phyloP scores from a whole-genome alignment of 1,140 invertebrate species.

The Orussus abietinus region DNA sequence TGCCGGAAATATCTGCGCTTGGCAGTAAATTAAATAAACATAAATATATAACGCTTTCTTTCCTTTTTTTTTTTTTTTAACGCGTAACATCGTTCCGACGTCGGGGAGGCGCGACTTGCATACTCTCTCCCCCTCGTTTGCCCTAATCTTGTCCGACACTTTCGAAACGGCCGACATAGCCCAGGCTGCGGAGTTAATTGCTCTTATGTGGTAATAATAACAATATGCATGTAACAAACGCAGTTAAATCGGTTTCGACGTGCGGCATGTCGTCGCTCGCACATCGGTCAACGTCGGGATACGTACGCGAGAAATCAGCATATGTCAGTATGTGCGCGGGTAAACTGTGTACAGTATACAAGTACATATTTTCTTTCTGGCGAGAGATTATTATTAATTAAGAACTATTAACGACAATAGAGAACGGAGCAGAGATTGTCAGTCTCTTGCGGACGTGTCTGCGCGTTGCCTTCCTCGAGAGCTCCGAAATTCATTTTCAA shows the following conservation, averaged over 20 bases:
- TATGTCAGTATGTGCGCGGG: background rate
- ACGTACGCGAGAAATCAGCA: background rate
- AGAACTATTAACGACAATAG: constrained; percentile 9
- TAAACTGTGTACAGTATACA: constrained; percentile 6
- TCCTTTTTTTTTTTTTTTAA: constrained; percentile 21
- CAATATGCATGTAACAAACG: constrained; percentile 37
- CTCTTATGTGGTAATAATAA: constrained; percentile 34
- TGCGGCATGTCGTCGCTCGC: constrained; percentile 30
- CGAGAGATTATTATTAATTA: constrained; percentile 10
- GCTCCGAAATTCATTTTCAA: too few relatives aligned
- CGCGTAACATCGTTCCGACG: constrained; percentile 19
- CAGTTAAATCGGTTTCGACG: constrained; percentile 35
- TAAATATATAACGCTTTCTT: constrained; percentile 17
- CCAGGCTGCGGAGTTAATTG: constrained; percentile 34
- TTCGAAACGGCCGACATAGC: too few relatives aligned
- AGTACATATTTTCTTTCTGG: constrained; percentile 31
- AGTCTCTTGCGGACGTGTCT: too few relatives aligned
- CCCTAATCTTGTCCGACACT: too few relatives aligned
- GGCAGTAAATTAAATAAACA: too few relatives aligned
- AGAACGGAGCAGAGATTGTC: background rate
- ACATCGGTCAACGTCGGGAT: constrained; percentile 9
- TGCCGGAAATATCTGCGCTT: too few relatives aligned
- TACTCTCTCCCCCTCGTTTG: constrained; percentile 21
- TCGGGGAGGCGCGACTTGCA: constrained; percentile 27
- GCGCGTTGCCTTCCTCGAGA: too few relatives aligned